These are phyloP conservation scores for Xyliphius kryptos DNA, from an alignment of 2,113 vertebrate species.

Conservation along the genomic window DNA sequence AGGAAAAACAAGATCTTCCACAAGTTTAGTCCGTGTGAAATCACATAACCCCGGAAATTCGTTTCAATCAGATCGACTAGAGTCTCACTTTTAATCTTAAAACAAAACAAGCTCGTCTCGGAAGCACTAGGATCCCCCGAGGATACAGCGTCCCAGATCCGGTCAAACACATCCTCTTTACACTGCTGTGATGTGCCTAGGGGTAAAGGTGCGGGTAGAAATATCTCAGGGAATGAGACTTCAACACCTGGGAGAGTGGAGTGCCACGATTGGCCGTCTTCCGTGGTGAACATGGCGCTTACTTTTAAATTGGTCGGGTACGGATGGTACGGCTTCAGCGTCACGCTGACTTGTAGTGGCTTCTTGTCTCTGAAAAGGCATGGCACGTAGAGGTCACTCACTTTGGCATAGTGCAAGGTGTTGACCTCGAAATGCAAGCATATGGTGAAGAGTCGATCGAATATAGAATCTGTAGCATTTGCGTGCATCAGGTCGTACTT, in stretches of 20 bases:
- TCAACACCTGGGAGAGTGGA: conserved; percentile 61
- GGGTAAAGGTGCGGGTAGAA: conserved; percentile 59
- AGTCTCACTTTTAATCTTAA: conserved; percentile 49
- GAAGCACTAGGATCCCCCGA: conserved; percentile 28
- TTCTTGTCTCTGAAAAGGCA: conserved; percentile 59
- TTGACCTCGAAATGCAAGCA: conserved; percentile 67
- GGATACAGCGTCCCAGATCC: conserved; percentile 63
- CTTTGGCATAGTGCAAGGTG: conserved; percentile 57
- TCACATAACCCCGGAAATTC: conserved; percentile 63
- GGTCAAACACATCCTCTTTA: conserved; percentile 57
- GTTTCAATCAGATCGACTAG: conserved; percentile 54
- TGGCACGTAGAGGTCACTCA: conserved; percentile 66
- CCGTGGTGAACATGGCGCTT: conserved; percentile 66
- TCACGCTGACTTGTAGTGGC: conserved; percentile 53
- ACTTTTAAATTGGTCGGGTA: conserved; percentile 60
- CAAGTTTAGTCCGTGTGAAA: conserved; percentile 43
- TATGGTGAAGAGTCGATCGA: conserved; percentile 68
- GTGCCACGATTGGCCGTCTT: conserved; percentile 66
- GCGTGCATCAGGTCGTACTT: conserved; percentile 59
- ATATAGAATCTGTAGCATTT: conserved; percentile 37
- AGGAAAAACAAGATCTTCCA: conserved; percentile 67
- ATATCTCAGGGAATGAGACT: conserved; percentile 66
- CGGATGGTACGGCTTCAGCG: conserved; percentile 62
- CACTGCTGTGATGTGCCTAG: conserved; percentile 25
- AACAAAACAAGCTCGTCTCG: conserved; percentile 69